Base-by-base conservation (phyloP, 92 coral and sea anemone genomes). In the Actinernus sp. region DNA sequence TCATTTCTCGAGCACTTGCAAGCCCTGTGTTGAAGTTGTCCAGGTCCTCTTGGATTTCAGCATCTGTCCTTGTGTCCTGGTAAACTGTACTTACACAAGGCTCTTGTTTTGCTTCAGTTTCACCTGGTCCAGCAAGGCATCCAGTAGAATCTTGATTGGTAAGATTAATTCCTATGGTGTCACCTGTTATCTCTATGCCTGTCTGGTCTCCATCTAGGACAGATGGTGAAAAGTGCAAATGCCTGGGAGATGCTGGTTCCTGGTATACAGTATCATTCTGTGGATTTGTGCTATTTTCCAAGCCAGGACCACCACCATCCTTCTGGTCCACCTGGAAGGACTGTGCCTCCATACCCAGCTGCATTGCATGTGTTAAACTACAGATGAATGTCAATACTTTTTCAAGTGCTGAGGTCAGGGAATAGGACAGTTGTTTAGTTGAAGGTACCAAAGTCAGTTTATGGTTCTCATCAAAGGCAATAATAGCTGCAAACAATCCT, bases 311-410 rank as follows among this genome's bases (percentile, higher is more conserved):
- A 4, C 18, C 18, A 12, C 52, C 19, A 8, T 17, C 21, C 28
- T 11, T 45, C 7, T 64, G 68, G 4, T 47, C 69, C 27, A 14
- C 31, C 27, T 75, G 62, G 26, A 65, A 81, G 3, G 75, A 23
- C 20, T 69, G 55, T 10, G 74, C 80, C 31, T 31, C 61, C 26
- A 48, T 57, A 18, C 89, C 88, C 16, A 90, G 77, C 51, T 84
- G 81, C 90, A 87, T 84, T 17, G 87, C 86, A 78, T 87, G 93
- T 16, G 99, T 73, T 14, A 92, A 59, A 50, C 57, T 89, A 33
- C 99, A 95, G 21, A 86, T 65, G 14, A 82, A 63, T 3, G 43
- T 62, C 43, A 95, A 45, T 13, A 95, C 99, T 60, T 82, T 77
- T 44, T 79, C 61, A 50, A 95, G 46, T 7, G 92, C 74, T 43